Percentiles rank a stretch among this genome's conserved stretches.
phyloP scores from a whole-genome alignment of 2,888 invertebrate species.

The Saturnia pavonia region DNA sequence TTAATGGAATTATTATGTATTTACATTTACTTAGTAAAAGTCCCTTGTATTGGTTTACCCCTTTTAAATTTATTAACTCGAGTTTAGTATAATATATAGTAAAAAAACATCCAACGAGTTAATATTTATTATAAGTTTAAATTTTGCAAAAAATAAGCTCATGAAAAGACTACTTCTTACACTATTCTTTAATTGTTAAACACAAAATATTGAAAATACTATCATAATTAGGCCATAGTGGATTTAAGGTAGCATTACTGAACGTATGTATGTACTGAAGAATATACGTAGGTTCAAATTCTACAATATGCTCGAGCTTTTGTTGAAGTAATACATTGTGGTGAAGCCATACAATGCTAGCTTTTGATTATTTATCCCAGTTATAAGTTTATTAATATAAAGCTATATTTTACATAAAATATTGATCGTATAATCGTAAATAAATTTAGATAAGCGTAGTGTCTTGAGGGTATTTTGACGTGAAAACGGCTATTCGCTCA shows the following conservation, averaged over 20 bases:
- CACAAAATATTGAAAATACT: too few species aligned
- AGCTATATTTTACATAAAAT: background rate
- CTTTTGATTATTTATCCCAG: too few species aligned
- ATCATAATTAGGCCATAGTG: background rate
- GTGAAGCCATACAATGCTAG: too few species aligned
- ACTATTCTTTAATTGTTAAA: too few species aligned
- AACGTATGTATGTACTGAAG: too few species aligned
- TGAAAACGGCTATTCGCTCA: too few species aligned
- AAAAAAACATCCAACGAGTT: background rate
- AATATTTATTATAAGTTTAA: background rate
- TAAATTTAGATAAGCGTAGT: too few species aligned
- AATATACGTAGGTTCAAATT: too few species aligned
- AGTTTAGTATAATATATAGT: background rate
- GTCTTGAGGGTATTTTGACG: too few species aligned
- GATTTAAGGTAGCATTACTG: background rate
- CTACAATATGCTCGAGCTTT: too few species aligned
- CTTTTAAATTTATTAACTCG: slow-evolving; percentile 1
- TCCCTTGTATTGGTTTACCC: slow-evolving; percentile 1
- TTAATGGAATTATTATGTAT: slow-evolving; percentile 45
- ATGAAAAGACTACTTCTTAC: background rate
- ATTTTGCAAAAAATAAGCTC: background rate
- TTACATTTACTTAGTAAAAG: slow-evolving; percentile 26
- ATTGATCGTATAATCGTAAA: background rate
- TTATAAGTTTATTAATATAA: too few species aligned
- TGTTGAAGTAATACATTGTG: too few species aligned